Conservation (phyloP, 2,888 invertebrate genomes). For the Meiosimyza decipiens region DNA sequence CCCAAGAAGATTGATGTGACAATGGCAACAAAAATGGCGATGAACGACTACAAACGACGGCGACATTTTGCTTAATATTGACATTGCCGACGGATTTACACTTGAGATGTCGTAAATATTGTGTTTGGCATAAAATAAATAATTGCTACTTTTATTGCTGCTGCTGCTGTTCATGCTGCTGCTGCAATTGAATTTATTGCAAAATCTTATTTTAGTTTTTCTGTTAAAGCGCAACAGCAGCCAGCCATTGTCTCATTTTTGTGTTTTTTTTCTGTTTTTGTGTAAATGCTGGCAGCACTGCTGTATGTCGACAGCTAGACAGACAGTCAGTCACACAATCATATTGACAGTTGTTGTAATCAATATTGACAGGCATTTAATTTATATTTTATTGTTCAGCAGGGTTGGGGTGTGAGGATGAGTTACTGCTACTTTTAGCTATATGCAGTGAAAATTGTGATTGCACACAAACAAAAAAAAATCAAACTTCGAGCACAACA, state of each 20-base stretch:
- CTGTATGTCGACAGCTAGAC: slow-evolving; percentile 26
- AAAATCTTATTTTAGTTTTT: background rate
- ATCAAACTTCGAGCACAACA: too few species aligned
- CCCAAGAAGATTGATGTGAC: slow-evolving; percentile 45
- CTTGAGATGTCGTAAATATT: slow-evolving; percentile 40
- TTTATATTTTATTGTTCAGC: slow-evolving; percentile 42
- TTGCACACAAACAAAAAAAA: too few species aligned
- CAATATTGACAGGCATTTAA: slow-evolving; percentile 53
- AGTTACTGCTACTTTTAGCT: background rate
- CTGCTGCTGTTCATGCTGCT: slow-evolving; percentile 36
- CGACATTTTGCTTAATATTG: slow-evolving; percentile 41
- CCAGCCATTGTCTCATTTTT: slow-evolving; percentile 28
- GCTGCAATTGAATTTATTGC: slow-evolving; percentile 1
- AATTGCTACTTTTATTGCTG: slow-evolving; percentile 45
- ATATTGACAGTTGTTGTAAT: slow-evolving; percentile 52
- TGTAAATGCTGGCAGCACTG: slow-evolving; percentile 31
- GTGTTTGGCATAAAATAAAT: slow-evolving; percentile 34
- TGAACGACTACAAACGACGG: slow-evolving; percentile 10
- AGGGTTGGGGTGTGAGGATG: background rate
- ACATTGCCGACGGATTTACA: slow-evolving; percentile 46
- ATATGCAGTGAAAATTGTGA: too few species aligned
- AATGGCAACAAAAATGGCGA: slow-evolving; percentile 29
- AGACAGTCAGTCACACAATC: background rate
- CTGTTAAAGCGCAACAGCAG: slow-evolving; percentile 31
- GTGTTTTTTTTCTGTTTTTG: background rate